phyloP scores from a whole-genome alignment of 2,888 invertebrate genomes.

The Lamproptera curius region DNA sequence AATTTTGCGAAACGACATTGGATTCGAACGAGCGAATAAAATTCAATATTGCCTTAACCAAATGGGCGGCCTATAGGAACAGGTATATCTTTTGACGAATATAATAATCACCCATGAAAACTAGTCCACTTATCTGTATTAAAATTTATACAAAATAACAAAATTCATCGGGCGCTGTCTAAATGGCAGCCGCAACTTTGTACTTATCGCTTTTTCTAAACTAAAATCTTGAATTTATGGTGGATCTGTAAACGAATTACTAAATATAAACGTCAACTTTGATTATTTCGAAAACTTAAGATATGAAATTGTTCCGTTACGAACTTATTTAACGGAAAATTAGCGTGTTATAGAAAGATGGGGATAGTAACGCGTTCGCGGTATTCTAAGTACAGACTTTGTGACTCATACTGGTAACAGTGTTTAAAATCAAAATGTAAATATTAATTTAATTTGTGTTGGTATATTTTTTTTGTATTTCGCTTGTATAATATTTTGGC shows the following conservation, averaged over 20 bases:
- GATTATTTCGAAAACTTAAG: not conserved
- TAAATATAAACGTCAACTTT: not conserved
- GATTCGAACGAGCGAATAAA: no score
- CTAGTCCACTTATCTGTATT: constrained; percentile 14
- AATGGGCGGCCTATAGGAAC: no score
- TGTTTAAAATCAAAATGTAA: no score
- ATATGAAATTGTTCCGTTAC: no score
- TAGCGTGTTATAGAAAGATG: no score
- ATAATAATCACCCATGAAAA: constrained; percentile 7
- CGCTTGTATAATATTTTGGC: constrained; percentile 34
- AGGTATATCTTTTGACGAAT: no score
- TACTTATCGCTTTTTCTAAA: constrained; percentile 16
- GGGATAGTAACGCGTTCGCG: no score
- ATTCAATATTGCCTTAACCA: no score
- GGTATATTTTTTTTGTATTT: constrained; percentile 37
- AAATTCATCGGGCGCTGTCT: constrained; percentile 5
- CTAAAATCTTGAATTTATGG: constrained; percentile 1
- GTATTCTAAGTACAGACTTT: no score
- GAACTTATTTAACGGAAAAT: no score
- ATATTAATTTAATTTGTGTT: constrained; percentile 43
- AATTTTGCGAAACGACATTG: no score
- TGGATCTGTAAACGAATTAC: constrained; percentile 14
- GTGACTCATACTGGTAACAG: no score
- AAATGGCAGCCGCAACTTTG: constrained; percentile 18
- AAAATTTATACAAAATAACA: constrained; percentile 2